Base-by-base conservation (phyloP, 2,888 invertebrate species). In the Spilarctia lutea region DNA sequence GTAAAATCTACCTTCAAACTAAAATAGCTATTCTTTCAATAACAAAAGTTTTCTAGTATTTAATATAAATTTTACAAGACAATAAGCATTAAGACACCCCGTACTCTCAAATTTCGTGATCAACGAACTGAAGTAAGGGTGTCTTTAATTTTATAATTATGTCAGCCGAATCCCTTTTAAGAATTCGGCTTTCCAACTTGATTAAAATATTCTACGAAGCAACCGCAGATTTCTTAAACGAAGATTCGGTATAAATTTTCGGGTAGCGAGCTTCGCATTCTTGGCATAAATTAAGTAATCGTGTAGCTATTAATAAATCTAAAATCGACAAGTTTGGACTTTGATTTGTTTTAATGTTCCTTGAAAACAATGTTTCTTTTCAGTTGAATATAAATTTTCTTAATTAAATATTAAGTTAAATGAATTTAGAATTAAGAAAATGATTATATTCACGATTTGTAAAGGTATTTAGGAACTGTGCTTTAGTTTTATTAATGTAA, bases 131-230 rank as follows among this genome's bases (percentile, higher is more conserved):
- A 88, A n/a, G 82, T 86, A 88, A 74, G 79, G 85, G 83, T 79
- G 86, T 85, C 86, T 88, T 87, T 89, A 89, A 91, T 91, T 91
- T 90, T 83, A 90, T 86, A 92, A 92, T 92, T 90, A 91, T 83
- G 87, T 81, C 77, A 79, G 81, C 79, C 77, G 79, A 81, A 81
- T 81, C 79, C 81, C 83, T 85, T 86, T 86, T 86, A 86, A 89
- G 88, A 90, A 90, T 89, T 88, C 84, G 81, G 86, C 82, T 86
- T 83, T 77, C 84, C 82, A 88, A 91, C 88, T 92, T 92, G 90
- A 92, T 93, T 93, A 92, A 93, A 93, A 93, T 92, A 91, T 92
- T 93, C 91, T 88, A 86, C 89, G 85, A 63, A 65, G 68, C 76
- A 75, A 78, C 80, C 82, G 86, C 87, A 87, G 88, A 90, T 89